phyloP scores from a whole-genome alignment of 2,797 vertebrate genomes.

The Enteromius treurensis region DNA sequence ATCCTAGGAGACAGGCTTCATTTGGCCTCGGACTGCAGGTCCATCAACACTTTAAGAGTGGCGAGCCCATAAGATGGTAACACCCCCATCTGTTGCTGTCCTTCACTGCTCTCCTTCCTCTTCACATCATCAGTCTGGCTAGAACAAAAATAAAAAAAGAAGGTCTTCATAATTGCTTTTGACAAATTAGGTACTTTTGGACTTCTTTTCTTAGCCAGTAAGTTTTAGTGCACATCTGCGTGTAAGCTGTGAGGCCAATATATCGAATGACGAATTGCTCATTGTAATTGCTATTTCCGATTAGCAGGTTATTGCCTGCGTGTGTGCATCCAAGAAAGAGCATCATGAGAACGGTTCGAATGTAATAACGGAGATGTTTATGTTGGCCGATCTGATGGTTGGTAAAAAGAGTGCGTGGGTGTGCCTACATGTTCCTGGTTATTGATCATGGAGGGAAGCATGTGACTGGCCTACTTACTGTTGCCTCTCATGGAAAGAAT shows the following conservation, averaged over 20 bases:
- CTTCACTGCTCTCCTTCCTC: conserved; percentile 9
- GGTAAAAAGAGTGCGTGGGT: background rate
- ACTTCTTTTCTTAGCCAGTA: background rate
- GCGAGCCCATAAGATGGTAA: background rate
- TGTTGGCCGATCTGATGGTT: conserved; percentile 11
- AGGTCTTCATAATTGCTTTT: background rate
- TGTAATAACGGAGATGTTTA: conserved; percentile 20
- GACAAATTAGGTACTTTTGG: conserved; percentile 6
- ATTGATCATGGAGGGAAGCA: conserved; percentile 24
- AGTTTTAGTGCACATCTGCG: background rate
- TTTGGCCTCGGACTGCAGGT: conserved; percentile 43
- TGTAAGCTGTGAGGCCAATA: conserved; percentile 48
- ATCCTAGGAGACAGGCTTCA: conserved; percentile 65
- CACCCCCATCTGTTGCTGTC: conserved; percentile 1
- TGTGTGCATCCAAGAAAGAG: conserved; percentile 13
- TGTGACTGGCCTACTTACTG: conserved; percentile 51
- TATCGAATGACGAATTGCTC: conserved; percentile 62
- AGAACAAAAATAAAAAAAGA: background rate
- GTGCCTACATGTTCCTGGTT: conserved; percentile 26
- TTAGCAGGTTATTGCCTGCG: conserved; percentile 14
- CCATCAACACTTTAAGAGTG: conserved; percentile 25
- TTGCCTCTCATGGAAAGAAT: background rate
- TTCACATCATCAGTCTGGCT: background rate
- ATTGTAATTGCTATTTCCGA: conserved; percentile 46
- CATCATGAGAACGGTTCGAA: background rate